phyloP scores from a whole-genome alignment of 1,140 invertebrate species.

The Lineus longissimus region DNA sequence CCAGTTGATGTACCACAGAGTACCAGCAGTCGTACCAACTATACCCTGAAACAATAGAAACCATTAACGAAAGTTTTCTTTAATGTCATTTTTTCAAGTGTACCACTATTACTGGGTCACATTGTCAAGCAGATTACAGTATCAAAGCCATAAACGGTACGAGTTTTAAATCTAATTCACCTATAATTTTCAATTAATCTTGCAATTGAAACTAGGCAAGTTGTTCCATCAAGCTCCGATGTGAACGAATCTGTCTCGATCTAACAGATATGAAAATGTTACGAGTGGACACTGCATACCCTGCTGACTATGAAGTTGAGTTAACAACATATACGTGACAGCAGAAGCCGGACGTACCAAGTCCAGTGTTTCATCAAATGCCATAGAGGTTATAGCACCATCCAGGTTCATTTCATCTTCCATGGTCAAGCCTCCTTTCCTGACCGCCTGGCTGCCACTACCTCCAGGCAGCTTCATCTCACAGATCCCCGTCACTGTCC shows the following conservation, averaged over 20 bases:
- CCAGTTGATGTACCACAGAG: conserved; percentile 55
- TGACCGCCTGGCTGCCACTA: conserved; percentile 14
- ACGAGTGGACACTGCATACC: too few species aligned
- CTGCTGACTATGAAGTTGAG: too few species aligned
- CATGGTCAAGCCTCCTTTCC: conserved; percentile 40
- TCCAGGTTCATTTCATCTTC: conserved; percentile 53
- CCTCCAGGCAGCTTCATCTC: conserved; percentile 34
- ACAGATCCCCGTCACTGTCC: conserved; percentile 39
- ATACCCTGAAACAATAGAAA: conserved; percentile 41
- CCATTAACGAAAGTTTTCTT: too few species aligned
- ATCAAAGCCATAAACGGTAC: too few species aligned
- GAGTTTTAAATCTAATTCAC: too few species aligned
- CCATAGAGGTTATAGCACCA: conserved; percentile 38
- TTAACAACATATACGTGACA: too few species aligned
- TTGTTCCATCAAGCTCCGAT: too few species aligned
- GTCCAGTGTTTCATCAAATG: conserved; percentile 50
- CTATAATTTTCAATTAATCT: too few species aligned
- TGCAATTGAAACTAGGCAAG: too few species aligned
- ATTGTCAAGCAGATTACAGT: too few species aligned
- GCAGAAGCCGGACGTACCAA: conserved; percentile 32
- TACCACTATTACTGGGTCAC: background rate
- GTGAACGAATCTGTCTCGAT: too few species aligned
- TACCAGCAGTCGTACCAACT: conserved; percentile 47
- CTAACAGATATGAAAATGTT: too few species aligned
- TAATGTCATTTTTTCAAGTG: background rate